phyloP scores from a whole-genome alignment of 35 echinoderm and acorn worm species.

The Ophiothrix spiculata region DNA sequence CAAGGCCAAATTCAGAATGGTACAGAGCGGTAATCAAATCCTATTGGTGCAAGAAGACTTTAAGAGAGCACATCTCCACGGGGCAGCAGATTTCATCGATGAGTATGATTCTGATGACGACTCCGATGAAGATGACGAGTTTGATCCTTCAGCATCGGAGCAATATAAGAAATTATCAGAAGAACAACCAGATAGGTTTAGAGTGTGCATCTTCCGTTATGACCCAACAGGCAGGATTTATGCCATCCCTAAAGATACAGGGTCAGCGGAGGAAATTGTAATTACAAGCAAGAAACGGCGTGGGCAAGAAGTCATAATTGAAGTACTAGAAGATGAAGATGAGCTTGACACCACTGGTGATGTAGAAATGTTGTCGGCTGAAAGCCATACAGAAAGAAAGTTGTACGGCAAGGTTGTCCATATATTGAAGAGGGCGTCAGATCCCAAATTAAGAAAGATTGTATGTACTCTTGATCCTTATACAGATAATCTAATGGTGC shows the following conservation, averaged over 20 bases:
- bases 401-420: slow-evolving; percentile 59
- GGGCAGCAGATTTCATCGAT: slow-evolving; percentile 32
- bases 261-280: background rate
- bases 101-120: slow-evolving; percentile 81
- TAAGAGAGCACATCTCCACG: slow-evolving; percentile 45
- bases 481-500: slow-evolving; percentile 64
- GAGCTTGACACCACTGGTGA: slow-evolving; percentile 20
- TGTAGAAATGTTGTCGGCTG: background rate
- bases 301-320: slow-evolving; percentile 61
- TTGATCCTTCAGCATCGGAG: slow-evolving; percentile 23
- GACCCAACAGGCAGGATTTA: background rate
- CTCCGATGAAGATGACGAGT: background rate
- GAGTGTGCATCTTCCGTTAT: slow-evolving; percentile 37
- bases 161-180: slow-evolving; percentile 20
- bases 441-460: slow-evolving; percentile 34
- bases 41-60: slow-evolving; percentile 26
- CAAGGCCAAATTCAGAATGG: slow-evolving; percentile 43
- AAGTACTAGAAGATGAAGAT: slow-evolving; percentile 47
- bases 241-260: background rate
- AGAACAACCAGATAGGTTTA: slow-evolving; percentile 55
- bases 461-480: slow-evolving; percentile 53
- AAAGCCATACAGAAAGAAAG: slow-evolving; percentile 24
- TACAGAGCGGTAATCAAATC: slow-evolving; percentile 42
- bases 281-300: slow-evolving; percentile 3
- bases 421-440: slow-evolving; percentile 42